These are phyloP conservation scores for Crypturellus undulatus DNA, from an alignment of 2,113 vertebrate species.

Conservation along the genomic window DNA sequence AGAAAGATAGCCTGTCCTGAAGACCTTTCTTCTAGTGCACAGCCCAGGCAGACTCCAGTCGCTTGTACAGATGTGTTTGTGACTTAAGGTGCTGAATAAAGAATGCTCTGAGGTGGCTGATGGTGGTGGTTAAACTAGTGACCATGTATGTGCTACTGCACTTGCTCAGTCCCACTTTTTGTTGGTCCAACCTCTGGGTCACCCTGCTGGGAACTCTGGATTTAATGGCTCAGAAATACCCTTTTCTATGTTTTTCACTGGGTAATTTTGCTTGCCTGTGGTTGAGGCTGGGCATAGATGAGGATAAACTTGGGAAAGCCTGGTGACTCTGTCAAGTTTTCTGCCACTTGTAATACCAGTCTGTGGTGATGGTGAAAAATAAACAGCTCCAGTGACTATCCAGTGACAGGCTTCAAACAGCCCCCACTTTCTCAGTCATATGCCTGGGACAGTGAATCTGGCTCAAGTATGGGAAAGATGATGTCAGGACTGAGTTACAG, in stretches of 20 bases:
- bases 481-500: not conserved
- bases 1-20: not conserved
- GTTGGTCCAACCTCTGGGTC: not conserved
- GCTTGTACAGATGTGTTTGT: not conserved
- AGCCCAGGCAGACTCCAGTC: not conserved
- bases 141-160: fast-evolving
- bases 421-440: not conserved
- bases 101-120: not conserved
- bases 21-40: not conserved
- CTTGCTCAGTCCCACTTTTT: fast-evolving
- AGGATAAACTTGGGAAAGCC: not conserved
- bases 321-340: not conserved
- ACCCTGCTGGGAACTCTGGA: not conserved
- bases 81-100: not conserved
- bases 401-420: not conserved
- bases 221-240: not conserved
- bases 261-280: not conserved
- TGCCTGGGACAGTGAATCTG: not conserved
- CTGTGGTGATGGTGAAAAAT: not conserved
- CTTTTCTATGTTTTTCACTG: not conserved
- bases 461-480: not conserved
- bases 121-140: not conserved
- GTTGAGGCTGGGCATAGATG: not conserved
- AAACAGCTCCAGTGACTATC: not conserved
- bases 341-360: not conserved